Base-by-base conservation (phyloP, 2,888 invertebrate species). In the Tenthredo mesomela region DNA sequence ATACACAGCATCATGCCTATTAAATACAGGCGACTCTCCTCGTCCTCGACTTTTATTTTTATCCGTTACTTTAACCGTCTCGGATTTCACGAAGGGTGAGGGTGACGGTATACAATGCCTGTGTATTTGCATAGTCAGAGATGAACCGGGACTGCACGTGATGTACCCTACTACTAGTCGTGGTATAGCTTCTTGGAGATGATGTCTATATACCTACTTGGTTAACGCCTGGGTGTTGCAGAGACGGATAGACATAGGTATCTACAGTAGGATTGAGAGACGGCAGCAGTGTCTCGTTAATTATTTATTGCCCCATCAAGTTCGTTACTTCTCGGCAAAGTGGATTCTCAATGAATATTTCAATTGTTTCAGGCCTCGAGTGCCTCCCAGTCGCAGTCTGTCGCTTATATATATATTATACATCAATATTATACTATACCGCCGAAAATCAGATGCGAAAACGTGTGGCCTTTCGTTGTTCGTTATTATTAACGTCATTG, bases 261-360 rank as follows among this genome's bases (percentile, higher is more conserved):
- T 75, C n/a, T 18, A 50, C 15, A 15, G 43, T 15, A 29, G 25
- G 43, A 75, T 29, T 15, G 54, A 58, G 77, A 40, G 71, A 29
- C 37, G 50, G 77, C 77, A 10, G 47, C 29, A 40, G 21, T 15
- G 37, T 61, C 80, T 80, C 80, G 82, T 82, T 82, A 82, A 70
- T 82, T 82, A 82, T 82, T 82, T 82, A 82, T 50, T 25, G 67
- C 67, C 29, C 82, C 82, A 82, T 82, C 67, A 21, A 70, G 82
- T 50, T 82, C 82, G 82, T 82, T 82, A 50, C 82, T 37, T 82
- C 70, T 33, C 47, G 82, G 67, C 82, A 29, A 82, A 82, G 82
- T 82, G 82, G 82, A 82, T 70, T 67, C 82, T 67, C 37, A 47
- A 82, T 82, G 82, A 82, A 82, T 82, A 82, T 82, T 82, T 82